These are phyloP conservation scores for Mythimna ferrago DNA, from an alignment of 2,888 invertebrate genomes.

Conservation along the genomic window DNA sequence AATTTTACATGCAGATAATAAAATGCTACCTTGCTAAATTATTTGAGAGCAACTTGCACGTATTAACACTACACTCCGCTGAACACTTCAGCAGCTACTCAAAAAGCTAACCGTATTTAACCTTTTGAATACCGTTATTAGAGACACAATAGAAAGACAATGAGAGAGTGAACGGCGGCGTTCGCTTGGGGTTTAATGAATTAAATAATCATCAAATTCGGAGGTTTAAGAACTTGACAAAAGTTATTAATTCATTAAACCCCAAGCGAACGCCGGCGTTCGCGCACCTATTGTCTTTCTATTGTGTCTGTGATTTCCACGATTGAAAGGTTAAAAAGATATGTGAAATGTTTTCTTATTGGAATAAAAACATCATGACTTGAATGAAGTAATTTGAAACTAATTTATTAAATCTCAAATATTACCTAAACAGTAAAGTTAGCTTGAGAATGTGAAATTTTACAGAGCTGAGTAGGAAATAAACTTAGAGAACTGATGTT, in stretches of 20 bases:
- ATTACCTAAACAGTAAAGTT: background rate
- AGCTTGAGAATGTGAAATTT: background rate
- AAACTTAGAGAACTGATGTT: background rate
- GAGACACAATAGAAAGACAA: too few relatives aligned
- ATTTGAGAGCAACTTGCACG: background rate
- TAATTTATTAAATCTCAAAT: background rate
- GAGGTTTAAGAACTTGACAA: background rate
- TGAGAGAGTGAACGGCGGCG: too few relatives aligned
- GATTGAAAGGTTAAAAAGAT: too few relatives aligned
- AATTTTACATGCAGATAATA: background rate
- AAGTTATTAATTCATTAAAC: too few relatives aligned
- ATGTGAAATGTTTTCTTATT: background rate
- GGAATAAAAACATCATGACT: background rate
- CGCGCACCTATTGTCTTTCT: too few relatives aligned
- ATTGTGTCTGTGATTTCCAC: too few relatives aligned
- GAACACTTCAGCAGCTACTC: background rate
- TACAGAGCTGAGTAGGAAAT: background rate
- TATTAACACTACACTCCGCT: background rate
- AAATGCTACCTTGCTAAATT: background rate
- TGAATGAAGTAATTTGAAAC: conserved; percentile 3
- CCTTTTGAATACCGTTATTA: too few relatives aligned
- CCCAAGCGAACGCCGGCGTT: too few relatives aligned
- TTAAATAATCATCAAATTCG: background rate
- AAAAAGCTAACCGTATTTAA: background rate
- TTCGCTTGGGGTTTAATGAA: too few relatives aligned